Conservation (phyloP, 2,113 vertebrate species). For the Nothoprocta pentlandii region DNA sequence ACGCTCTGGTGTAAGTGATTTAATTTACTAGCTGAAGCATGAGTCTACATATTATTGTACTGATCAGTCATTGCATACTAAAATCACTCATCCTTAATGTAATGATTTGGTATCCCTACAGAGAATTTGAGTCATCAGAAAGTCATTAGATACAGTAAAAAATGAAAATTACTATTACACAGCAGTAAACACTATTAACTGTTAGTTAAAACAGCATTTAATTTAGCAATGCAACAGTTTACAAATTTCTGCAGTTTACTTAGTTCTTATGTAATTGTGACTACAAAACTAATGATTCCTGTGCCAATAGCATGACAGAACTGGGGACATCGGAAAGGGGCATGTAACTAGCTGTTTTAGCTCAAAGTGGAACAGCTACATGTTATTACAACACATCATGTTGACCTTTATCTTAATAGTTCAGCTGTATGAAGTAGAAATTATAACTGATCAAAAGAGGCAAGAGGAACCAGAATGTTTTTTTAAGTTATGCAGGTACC, state of each 20-base stretch:
- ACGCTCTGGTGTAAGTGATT: conserved; percentile 81
- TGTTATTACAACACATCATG: neutral
- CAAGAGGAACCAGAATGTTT: neutral
- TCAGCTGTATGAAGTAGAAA: neutral
- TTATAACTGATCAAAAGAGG: neutral
- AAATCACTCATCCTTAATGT: conserved; percentile 90
- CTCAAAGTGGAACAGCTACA: neutral
- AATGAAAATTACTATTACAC: conserved; percentile 89
- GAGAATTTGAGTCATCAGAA: conserved; percentile 89
- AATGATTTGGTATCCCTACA: conserved; percentile 88
- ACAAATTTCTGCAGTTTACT: conserved; percentile 82
- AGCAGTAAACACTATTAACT: conserved; percentile 90
- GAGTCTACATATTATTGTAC: conserved; percentile 83
- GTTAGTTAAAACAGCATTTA: conserved; percentile 90
- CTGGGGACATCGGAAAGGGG: neutral
- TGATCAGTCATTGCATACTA: conserved; percentile 86
- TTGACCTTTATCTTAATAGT: neutral
- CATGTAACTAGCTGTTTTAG: neutral
- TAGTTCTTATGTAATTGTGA: conserved; percentile 78
- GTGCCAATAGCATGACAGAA: conserved; percentile 43
- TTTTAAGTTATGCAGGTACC: neutral
- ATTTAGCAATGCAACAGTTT: conserved; percentile 84
- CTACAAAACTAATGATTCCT: conserved; percentile 69
- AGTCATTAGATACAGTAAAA: conserved; percentile 91
- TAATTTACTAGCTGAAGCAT: conserved; percentile 82